These are phyloP conservation scores for Porites rus DNA, from an alignment of 92 coral and sea anemone species.

Conservation along the genomic window DNA sequence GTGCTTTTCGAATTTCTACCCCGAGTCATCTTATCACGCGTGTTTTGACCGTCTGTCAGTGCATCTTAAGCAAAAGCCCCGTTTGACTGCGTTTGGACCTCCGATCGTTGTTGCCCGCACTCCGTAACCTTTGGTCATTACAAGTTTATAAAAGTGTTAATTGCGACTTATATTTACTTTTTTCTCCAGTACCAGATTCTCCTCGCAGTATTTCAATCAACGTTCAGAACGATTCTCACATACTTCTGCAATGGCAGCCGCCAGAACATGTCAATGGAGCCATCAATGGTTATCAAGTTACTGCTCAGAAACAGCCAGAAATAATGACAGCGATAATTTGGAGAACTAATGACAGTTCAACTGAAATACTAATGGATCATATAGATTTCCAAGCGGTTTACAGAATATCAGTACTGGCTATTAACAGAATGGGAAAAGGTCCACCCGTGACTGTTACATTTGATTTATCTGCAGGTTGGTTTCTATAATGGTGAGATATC, in stretches of 20 bases:
- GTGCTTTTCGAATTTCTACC: no score
- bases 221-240: constrained; percentile 75
- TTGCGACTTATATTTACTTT: no score
- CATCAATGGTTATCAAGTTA: constrained; percentile 72
- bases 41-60: no score
- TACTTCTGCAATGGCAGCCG: constrained; percentile 79
- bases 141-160: background rate
- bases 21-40: no score
- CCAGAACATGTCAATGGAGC: constrained; percentile 79
- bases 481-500: background rate
- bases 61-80: no score
- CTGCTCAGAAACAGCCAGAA: constrained; percentile 56
- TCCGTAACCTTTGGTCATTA: no score
- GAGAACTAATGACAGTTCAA: constrained; percentile 48
- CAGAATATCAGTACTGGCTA: constrained; percentile 86
- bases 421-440: constrained; percentile 86
- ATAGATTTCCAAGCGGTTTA: constrained; percentile 73
- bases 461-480: constrained; percentile 84
- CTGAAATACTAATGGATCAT: constrained; percentile 63
- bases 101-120: no score
- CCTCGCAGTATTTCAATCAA: constrained; percentile 73
- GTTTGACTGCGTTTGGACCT: no score
- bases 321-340: constrained; percentile 24
- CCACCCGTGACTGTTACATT: constrained; percentile 91
- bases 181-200: constrained; percentile 82